phyloP scores from a whole-genome alignment of 2,888 invertebrate genomes.

The Allolobophora icterica region DNA sequence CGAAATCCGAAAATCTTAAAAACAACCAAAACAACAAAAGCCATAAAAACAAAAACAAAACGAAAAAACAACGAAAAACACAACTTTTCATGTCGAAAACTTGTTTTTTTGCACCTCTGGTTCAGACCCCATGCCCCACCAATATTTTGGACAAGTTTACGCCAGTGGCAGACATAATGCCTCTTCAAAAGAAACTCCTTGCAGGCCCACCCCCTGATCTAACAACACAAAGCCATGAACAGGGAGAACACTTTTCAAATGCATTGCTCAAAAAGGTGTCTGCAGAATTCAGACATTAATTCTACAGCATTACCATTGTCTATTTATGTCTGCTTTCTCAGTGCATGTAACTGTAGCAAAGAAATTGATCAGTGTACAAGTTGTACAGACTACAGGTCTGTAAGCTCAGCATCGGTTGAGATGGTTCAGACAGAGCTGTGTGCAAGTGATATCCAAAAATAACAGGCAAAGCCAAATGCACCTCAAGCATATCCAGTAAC shows the following conservation, averaged over 20 bases:
- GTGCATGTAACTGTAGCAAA: background rate
- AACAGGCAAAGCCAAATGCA: background rate
- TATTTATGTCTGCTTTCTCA: too few species aligned
- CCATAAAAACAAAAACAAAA: too few species aligned
- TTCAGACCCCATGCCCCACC: too few species aligned
- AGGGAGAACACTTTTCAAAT: background rate
- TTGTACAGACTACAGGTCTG: background rate
- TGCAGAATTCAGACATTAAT: background rate
- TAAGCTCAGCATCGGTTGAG: background rate
- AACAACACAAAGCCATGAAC: background rate
- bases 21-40: too few species aligned
- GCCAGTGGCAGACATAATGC: background rate
- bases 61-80: too few species aligned
- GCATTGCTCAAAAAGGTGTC: background rate
- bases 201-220: background rate
- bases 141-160: too few species aligned
- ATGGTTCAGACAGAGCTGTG: background rate
- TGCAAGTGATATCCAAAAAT: slow-evolving; percentile 17
- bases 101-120: too few species aligned
- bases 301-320: background rate
- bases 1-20: too few species aligned
- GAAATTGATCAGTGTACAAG: background rate
- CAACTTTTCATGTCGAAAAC: too few species aligned
- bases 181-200: background rate
- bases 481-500: background rate